Evolutionary conservation across 2,888 invertebrate species (phyloP), one percentile per base, ranked within the genome.

Genomic region (Coelinius sp.): DNA sequence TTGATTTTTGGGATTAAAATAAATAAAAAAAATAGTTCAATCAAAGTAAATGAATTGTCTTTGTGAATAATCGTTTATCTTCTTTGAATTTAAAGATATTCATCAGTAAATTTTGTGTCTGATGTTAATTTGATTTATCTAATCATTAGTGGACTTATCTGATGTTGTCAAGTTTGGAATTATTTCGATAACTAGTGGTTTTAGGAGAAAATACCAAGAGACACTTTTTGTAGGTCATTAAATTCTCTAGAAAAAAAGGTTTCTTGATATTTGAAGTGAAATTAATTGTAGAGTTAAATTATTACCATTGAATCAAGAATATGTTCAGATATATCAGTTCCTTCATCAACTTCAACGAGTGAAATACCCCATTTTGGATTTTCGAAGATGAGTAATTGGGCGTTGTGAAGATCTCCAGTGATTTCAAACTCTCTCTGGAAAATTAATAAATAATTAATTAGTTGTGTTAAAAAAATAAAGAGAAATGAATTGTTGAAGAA

Each of bases 351-450:
- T 75, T 88, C 88, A 6, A 92, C 89, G 12, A 94, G 89, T 76
- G 89, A 90, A 12, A 94, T 89, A 8, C 92, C 93, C 94, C 94
- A 94, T 64, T 92, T 90, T 0, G 93, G 93, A 85, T 95, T 95
- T 73, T 90, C 90, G 44, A 92, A 89, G 12, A 93, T 89, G 59
- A 95, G 88, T 59, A 94, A 91, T 82, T 94, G 91, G 64, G 93
- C 90, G 82, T 92, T 93, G 77, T 91, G 90, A 20, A 92, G 87
- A 84, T 91, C 92, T 49, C 88, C 89, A 75, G 89, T 88, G 76
- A 91, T 85, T 74, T 84, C 79, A 65, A 80, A 76, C 10, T 87
- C 89, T 74, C 90, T 89, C 85, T 89, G 87, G 76, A 87, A 70
- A 88, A 83, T 24, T 17, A 75, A 49, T 84, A 72, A 59, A 38